A percentile compares a stretch with the other conserved stretches of the same genome.
These are phyloP conservation scores for Drepanosiphum platanoidis DNA, from an alignment of 2,888 invertebrate genomes.

Conservation along the genomic window DNA sequence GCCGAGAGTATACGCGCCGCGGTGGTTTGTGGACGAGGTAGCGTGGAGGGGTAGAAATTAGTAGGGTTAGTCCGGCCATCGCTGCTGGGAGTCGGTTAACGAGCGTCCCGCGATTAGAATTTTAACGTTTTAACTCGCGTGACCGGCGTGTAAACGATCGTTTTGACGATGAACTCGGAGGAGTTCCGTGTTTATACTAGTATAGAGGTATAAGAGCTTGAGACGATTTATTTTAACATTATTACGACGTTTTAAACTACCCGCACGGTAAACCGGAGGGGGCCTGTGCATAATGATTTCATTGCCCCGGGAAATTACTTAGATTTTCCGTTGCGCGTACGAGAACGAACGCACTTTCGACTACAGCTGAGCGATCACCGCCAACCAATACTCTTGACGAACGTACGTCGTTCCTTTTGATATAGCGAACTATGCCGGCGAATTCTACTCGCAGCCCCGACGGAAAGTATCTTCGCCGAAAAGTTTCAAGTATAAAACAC, in stretches of 20 bases:
- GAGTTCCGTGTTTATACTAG: not conserved
- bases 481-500: not conserved
- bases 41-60: conserved; percentile 2
- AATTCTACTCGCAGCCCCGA: not conserved
- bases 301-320: not conserved
- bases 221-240: conserved; percentile 11
- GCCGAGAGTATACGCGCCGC: not conserved
- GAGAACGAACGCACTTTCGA: not conserved
- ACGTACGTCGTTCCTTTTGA: not conserved
- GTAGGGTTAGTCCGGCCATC: conserved; percentile 10
- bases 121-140: conserved; percentile 44
- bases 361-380: not conserved
- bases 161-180: not conserved
- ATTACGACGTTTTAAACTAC: not conserved
- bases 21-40: not conserved
- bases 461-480: not conserved
- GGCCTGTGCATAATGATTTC: not conserved
- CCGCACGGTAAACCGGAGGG: not conserved
- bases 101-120: conserved; percentile 49
- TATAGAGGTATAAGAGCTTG: not conserved
- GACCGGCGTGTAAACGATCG: conserved; percentile 40
- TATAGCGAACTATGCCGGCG: not conserved
- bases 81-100: conserved; percentile 41
- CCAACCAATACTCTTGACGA: not conserved
- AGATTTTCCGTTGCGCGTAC: not conserved